Evolutionary conservation across 2,888 invertebrate species (phyloP).

Genomic region (Perizoma affinitatum): DNA sequence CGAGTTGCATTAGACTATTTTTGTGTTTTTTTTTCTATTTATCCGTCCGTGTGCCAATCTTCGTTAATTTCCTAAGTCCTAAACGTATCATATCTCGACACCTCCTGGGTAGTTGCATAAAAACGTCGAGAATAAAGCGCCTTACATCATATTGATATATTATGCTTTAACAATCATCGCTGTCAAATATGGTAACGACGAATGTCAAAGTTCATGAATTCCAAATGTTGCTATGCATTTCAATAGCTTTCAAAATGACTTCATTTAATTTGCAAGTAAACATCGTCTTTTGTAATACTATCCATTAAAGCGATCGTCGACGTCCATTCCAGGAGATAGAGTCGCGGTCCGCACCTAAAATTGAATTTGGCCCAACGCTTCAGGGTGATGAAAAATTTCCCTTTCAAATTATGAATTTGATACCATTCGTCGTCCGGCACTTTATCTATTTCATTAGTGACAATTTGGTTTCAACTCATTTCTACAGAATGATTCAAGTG

Average conservation of each 20-base stretch:
- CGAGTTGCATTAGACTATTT: no score
- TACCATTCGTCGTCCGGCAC: slow-evolving; percentile 66
- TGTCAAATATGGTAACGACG: no score
- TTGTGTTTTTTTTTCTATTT: no score
- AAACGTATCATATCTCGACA: no score
- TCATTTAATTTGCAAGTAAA: slow-evolving; percentile 17
- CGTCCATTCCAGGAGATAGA: slow-evolving; percentile 13
- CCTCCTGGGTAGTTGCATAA: no score
- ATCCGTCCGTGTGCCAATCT: no score
- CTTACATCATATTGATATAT: no score
- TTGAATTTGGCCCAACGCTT: slow-evolving; percentile 72
- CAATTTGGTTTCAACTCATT: slow-evolving; percentile 57
- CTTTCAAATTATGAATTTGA: slow-evolving; percentile 74
- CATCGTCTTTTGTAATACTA: slow-evolving; percentile 20
- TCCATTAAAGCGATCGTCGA: slow-evolving; percentile 19
- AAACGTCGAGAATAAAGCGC: no score
- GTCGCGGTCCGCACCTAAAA: slow-evolving; percentile 43
- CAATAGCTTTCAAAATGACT: slow-evolving; percentile 7
- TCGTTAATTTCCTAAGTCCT: no score
- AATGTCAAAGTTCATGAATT: background rate
- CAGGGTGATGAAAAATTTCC: slow-evolving; percentile 74
- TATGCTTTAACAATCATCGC: no score
- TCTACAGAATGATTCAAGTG: slow-evolving; percentile 46
- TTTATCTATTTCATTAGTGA: slow-evolving; percentile 72
- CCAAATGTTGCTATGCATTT: slow-evolving; percentile 5